Percentiles rank a stretch among this genome's conserved stretches.
Evolutionary conservation across 2,888 invertebrate genomes (phyloP).

Genomic region (Acrobasis suavella): DNA sequence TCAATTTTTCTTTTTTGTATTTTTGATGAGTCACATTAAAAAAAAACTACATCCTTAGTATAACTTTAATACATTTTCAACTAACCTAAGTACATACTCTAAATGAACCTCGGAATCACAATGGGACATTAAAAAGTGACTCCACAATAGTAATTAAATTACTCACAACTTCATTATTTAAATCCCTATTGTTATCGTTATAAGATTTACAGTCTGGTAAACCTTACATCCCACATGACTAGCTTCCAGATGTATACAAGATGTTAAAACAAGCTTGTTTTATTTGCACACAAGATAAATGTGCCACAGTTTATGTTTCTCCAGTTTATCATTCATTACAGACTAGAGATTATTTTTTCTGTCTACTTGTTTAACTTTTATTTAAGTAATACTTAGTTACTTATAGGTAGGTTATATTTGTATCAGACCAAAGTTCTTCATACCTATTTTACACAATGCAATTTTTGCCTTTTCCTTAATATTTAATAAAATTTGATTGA

Average conservation of each 20-base stretch:
- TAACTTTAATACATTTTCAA: not conserved
- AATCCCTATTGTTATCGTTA: not conserved
- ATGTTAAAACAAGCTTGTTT: constrained; percentile 24
- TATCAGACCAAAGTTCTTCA: no score
- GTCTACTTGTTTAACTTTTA: no score
- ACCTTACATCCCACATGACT: not conserved
- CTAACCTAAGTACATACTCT: not conserved
- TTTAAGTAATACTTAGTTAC: no score
- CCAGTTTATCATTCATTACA: no score
- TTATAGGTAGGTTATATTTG: no score
- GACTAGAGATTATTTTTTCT: no score
- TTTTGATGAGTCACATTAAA: no score
- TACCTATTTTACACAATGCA: no score
- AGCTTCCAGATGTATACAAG: constrained; percentile 27
- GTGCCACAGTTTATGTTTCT: not conserved
- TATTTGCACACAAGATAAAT: constrained; percentile 27
- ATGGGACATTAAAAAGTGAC: constrained; percentile 9
- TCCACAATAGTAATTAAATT: not conserved
- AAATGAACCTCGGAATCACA: constrained; percentile 8
- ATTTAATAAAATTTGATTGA: no score
- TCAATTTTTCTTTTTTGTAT: no score
- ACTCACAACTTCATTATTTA: not conserved
- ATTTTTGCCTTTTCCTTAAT: no score
- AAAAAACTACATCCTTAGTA: no score
- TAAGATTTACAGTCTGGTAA: constrained; percentile 1